Percentiles rank a stretch among this genome's conserved stretches.
These are phyloP conservation scores for Aphelenchoides besseyi DNA, from an alignment of 1,140 invertebrate species.

Conservation along the genomic window DNA sequence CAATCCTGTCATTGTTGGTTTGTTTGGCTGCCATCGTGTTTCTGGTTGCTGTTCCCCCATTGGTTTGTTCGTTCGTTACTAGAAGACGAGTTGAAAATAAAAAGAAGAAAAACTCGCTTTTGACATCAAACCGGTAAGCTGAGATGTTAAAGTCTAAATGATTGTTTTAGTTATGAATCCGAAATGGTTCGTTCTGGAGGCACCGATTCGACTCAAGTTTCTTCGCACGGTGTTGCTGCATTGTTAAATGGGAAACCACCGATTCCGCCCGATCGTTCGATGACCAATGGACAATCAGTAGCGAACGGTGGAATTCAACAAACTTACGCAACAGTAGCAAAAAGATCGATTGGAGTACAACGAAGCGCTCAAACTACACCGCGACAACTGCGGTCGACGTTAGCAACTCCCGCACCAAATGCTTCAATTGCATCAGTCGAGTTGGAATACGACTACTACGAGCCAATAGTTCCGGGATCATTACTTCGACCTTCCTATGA, in stretches of 20 bases:
- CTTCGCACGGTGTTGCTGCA: background rate
- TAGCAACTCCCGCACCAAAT: constrained; percentile 5
- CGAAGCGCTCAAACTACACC: constrained; percentile 12
- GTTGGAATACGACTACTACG: constrained; percentile 20
- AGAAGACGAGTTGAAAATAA: constrained; percentile 3
- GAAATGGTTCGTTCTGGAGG: constrained; percentile 20
- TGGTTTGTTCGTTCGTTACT: constrained; percentile 14
- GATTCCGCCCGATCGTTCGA: constrained; percentile 4
- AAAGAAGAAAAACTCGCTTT: background rate
- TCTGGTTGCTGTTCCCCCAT: constrained; percentile 12
- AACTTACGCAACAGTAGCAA: background rate
- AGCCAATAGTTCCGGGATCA: background rate
- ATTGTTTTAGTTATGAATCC: constrained; percentile 9
- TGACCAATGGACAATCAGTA: background rate
- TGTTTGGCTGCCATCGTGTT: constrained; percentile 1
- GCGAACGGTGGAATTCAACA: background rate
- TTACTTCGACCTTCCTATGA: constrained; percentile 3
- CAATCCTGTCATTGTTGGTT: constrained; percentile 13
- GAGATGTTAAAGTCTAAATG: constrained; percentile 5
- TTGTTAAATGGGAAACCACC: constrained; percentile 18
- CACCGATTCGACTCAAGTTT: constrained; percentile 13
- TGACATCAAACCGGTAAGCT: constrained; percentile 4
- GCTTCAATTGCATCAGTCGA: constrained; percentile 20
- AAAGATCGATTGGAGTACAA: constrained; percentile 17
- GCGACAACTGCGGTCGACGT: constrained; percentile 3